These are phyloP conservation scores for Protosalanx chinensis DNA, from an alignment of 2,797 vertebrate species.

Conservation along the genomic window DNA sequence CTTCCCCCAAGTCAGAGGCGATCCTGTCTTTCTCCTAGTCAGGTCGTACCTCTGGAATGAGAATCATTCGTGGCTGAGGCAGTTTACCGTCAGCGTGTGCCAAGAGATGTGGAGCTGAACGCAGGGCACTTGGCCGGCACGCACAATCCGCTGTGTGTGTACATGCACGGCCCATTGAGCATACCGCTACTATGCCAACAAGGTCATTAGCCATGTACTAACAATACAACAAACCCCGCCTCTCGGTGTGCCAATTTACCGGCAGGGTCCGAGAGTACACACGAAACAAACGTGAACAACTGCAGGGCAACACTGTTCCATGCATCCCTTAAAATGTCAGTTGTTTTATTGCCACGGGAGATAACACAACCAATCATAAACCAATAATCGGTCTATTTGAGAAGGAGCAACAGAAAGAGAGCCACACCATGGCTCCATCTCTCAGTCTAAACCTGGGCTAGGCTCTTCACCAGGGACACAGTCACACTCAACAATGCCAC, in stretches of 20 bases:
- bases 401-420: background rate
- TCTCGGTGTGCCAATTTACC: constrained; percentile 65
- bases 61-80: constrained; percentile 9
- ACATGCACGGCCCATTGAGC: constrained; percentile 72
- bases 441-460: background rate
- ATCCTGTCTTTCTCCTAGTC: background rate
- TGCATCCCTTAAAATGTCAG: background rate
- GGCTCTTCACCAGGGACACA: background rate
- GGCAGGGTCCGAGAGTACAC: constrained; percentile 52
- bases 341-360: constrained; percentile 10
- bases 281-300: constrained; percentile 38
- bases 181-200: constrained; percentile 76
- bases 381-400: constrained; percentile 10
- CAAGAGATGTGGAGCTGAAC: constrained; percentile 61
- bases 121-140: constrained; percentile 61
- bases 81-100: constrained; percentile 48
- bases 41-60: background rate
- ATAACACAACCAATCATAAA: constrained; percentile 1
- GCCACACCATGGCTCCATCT: constrained; percentile 23
- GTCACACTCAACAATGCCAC: too few species aligned
- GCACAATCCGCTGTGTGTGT: constrained; percentile 43
- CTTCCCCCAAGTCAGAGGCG: background rate
- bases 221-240: constrained; percentile 71
- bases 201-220: constrained; percentile 69
- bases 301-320: constrained; percentile 19